Evolutionary conservation across 2,888 invertebrate species (phyloP), one percentile per base, ranked within the genome.

Genomic region (Drosophila tanythrix): DNA sequence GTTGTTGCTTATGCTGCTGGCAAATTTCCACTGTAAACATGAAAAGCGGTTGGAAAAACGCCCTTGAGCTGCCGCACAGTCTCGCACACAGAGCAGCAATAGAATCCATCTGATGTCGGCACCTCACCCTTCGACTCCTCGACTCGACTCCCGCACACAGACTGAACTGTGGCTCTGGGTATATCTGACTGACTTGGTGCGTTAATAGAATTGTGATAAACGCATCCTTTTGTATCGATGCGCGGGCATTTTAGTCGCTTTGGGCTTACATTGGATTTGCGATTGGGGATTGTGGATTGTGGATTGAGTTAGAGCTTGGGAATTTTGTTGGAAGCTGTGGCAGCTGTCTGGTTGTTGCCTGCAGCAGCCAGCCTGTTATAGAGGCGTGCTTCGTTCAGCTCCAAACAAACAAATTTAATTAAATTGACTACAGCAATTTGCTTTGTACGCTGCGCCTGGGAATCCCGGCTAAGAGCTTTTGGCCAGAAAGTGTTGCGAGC

Each of bases 381-480:
- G 67, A 68, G 76, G 67, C 71, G 60, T 76, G 79, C 79, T 76
- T 69, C 72, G 88, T 65, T 82, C 68, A 74, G 70, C 79, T 64
- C 72, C 60, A 56, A 68, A 81, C 85, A 88, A 89, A 85, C 89
- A 85, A 89, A 85, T 85, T 85, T 85, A 89, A 85, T 85, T 85
- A 89, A 85, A 85, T 85, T 85, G 85, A 85, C 88, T 85, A 82
- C 74, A 89, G 88, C 88, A 88, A 88, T 89, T 89, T 85, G 83
- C 78, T 87, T 89, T 89, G 89, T 81, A 61, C 75, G 82, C 71
- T 52, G 35, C 46, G 70, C 55, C 27, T 71, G 62, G 51, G 57
- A 71, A 33, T 63, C 46, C 51, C 46, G 46, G 56, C 40, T 51
- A 53, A 70, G 62, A 57, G 70, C 72, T 70, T 73, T 65, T 69